These are phyloP conservation scores for Baronia brevicornis DNA, from an alignment of 2,888 invertebrate genomes.

Conservation along the genomic window DNA sequence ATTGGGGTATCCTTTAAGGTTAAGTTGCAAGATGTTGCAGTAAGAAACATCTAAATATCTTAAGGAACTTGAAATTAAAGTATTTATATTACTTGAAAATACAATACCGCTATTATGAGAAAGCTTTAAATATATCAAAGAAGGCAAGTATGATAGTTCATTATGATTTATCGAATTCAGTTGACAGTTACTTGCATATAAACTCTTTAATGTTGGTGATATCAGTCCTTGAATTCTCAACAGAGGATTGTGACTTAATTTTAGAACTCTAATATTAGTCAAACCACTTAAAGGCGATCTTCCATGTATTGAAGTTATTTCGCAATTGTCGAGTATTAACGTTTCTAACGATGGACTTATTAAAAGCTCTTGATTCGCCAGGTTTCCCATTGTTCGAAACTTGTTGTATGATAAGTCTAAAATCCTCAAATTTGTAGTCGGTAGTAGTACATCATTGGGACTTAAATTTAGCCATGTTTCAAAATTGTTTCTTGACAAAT, in stretches of 20 bases:
- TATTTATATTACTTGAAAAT: constrained; percentile 50
- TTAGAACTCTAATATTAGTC: constrained; percentile 68
- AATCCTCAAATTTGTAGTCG: constrained; percentile 66
- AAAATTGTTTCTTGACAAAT: constrained; percentile 79
- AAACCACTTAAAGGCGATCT: constrained; percentile 67
- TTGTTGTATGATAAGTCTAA: constrained; percentile 81
- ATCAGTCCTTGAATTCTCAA: constrained; percentile 57
- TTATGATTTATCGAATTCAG: constrained; percentile 65
- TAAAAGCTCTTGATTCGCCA: constrained; percentile 68
- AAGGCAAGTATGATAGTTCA: constrained; percentile 74
- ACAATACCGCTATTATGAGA: constrained; percentile 77
- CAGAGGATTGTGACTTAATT: constrained; percentile 71
- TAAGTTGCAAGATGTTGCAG: constrained; percentile 77
- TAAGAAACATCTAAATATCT: constrained; percentile 76
- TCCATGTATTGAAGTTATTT: constrained; percentile 72
- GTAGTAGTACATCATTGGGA: constrained; percentile 66
- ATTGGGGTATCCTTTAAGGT: constrained; percentile 77
- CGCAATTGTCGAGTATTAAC: constrained; percentile 78
- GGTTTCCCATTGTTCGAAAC: constrained; percentile 67
- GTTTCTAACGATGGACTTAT: constrained; percentile 74
- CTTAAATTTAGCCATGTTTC: constrained; percentile 73
- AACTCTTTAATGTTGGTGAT: constrained; percentile 64
- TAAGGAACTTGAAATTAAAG: constrained; percentile 68
- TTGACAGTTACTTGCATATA: constrained; percentile 77
- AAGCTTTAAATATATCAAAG: constrained; percentile 76